These are phyloP conservation scores for Schizaphis graminum DNA, from an alignment of 2,888 invertebrate species.

Conservation along the genomic window DNA sequence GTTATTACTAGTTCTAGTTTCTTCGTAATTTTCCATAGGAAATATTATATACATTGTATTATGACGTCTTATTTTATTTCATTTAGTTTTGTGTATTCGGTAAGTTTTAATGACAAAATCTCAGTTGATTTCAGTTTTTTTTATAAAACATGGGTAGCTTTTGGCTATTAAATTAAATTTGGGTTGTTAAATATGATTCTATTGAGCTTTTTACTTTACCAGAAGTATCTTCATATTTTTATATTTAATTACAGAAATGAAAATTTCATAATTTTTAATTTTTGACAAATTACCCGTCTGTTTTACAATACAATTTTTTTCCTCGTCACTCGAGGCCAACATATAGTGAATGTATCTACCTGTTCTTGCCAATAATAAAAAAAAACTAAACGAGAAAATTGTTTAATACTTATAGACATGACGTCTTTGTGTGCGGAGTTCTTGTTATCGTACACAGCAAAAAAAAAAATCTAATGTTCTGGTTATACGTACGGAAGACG, in stretches of 20 bases:
- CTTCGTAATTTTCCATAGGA: background rate
- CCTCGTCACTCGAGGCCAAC: slow-evolving; percentile 53
- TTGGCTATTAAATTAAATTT: background rate
- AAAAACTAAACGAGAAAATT: slow-evolving; percentile 1
- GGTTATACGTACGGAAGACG: background rate
- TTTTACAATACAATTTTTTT: slow-evolving; percentile 34
- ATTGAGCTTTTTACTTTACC: background rate
- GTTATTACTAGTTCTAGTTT: background rate
- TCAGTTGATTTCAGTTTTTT: background rate
- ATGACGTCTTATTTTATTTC: background rate
- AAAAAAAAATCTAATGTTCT: background rate
- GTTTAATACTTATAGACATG: slow-evolving; percentile 21
- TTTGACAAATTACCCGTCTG: slow-evolving; percentile 27
- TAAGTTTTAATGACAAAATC: background rate
- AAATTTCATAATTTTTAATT: slow-evolving; percentile 44
- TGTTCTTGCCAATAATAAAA: slow-evolving; percentile 31
- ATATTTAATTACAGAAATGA: background rate
- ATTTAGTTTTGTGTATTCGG: background rate
- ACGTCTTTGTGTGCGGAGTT: slow-evolving; percentile 19
- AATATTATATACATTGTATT: background rate
- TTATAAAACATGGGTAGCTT: background rate
- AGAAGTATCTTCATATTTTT: background rate
- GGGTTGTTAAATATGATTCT: background rate
- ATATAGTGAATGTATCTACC: slow-evolving; percentile 5
- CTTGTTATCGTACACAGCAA: background rate